These are phyloP conservation scores for Sclerodermus sp. DNA, from an alignment of 2,888 invertebrate species.

Conservation along the genomic window DNA sequence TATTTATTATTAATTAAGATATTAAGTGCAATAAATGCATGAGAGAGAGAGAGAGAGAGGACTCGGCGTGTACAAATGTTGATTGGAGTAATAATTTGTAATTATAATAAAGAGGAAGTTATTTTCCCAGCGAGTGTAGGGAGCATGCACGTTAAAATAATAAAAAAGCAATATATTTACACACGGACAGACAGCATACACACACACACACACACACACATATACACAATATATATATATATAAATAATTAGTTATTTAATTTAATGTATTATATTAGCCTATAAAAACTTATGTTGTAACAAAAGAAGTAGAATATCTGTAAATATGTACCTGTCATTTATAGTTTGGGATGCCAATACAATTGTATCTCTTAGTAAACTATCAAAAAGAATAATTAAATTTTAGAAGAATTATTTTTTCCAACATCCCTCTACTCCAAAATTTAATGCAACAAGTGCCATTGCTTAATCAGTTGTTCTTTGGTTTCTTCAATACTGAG, in stretches of 20 bases:
- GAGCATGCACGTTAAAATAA: conserved; percentile 3
- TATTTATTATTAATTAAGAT: neutral
- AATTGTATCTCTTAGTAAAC: neutral
- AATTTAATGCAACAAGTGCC: conserved; percentile 16
- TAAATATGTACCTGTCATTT: conserved; percentile 9
- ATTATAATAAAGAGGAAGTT: neutral
- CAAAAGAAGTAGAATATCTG: conserved; percentile 1
- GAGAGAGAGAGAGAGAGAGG: too few relatives aligned
- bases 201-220: too few relatives aligned
- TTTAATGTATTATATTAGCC: conserved; percentile 2
- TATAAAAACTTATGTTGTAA: neutral
- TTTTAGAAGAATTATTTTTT: too few relatives aligned
- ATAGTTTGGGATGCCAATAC: neutral
- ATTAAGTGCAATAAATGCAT: neutral
- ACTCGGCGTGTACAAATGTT: neutral
- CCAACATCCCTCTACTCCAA: too few relatives aligned
- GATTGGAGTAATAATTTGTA: neutral
- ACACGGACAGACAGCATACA: too few relatives aligned
- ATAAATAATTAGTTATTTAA: conserved; percentile 5
- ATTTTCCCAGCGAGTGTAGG: conserved; percentile 5
- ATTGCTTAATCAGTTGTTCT: conserved; percentile 28
- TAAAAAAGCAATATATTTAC: too few relatives aligned
- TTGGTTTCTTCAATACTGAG: conserved; percentile 23
- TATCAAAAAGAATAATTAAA: too few relatives aligned
- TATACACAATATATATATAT: conserved; percentile 1